A percentile compares a stretch with the other conserved stretches of the same genome.
Evolutionary conservation across 2,888 invertebrate genomes (phyloP).

Genomic region (Catonia carolina): DNA sequence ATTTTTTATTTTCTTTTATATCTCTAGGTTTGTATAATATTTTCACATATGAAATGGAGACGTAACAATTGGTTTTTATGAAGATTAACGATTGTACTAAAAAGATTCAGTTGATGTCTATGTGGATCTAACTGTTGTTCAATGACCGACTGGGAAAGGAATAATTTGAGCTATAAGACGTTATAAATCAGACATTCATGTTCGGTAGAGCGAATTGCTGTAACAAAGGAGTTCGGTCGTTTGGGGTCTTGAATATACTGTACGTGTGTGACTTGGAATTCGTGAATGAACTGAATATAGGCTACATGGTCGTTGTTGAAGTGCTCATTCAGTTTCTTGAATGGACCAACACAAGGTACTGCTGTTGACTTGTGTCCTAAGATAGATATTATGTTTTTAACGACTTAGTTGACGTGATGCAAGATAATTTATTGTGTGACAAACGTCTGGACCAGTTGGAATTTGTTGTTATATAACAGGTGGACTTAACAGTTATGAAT

Average conservation of each 20-base stretch:
- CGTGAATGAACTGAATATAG: constrained; percentile 9
- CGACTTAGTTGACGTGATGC: not conserved
- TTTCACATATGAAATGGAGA: too few relatives aligned
- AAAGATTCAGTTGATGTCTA: too few relatives aligned
- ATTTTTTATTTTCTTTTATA: too few relatives aligned
- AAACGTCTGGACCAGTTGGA: constrained; percentile 1
- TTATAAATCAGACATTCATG: constrained; percentile 11
- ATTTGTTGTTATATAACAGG: constrained; percentile 6
- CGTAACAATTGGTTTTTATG: too few relatives aligned
- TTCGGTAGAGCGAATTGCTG: constrained; percentile 2
- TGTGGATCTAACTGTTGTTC: too few relatives aligned
- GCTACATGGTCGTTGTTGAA: not conserved
- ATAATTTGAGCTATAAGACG: not conserved
- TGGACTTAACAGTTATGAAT: not conserved
- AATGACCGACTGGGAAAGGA: too few relatives aligned
- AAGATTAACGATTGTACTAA: too few relatives aligned
- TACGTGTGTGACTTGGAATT: too few relatives aligned
- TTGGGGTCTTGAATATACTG: not conserved
- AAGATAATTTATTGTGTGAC: constrained; percentile 10
- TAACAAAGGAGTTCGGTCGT: constrained; percentile 4
- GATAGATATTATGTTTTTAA: not conserved
- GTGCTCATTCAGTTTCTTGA: constrained; percentile 1
- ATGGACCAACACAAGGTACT: not conserved
- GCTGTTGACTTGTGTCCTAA: not conserved
- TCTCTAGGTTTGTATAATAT: too few relatives aligned